Conservation (phyloP, 2,113 vertebrate species). For the Echinops telfairi region DNA sequence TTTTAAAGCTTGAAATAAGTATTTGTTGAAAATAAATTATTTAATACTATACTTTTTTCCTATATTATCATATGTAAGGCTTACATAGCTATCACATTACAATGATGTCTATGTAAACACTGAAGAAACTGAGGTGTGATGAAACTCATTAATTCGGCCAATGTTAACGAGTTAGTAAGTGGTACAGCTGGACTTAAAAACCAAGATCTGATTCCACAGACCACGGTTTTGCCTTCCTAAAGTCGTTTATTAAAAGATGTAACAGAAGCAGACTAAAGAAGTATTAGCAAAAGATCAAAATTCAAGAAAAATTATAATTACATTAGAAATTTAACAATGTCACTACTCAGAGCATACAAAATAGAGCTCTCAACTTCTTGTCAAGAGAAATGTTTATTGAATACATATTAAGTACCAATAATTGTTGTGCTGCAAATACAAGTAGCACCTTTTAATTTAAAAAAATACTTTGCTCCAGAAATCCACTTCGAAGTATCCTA, state of each 20-base stretch:
- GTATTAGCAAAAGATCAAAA: too few relatives aligned
- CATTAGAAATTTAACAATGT: too few relatives aligned
- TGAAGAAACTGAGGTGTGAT: conserved; percentile 31
- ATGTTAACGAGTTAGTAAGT: conserved; percentile 54
- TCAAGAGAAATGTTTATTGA: too few relatives aligned
- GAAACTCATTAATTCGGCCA: conserved; percentile 51
- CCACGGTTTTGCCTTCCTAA: conserved; percentile 28
- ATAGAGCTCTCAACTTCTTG: too few relatives aligned
- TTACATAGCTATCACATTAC: too few relatives aligned
- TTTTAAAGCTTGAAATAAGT: conserved; percentile 36
- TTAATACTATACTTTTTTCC: background rate
- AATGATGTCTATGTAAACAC: background rate
- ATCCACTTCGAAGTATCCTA: conserved; percentile 29
- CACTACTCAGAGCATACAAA: too few relatives aligned
- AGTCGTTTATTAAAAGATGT: background rate
- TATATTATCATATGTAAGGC: too few relatives aligned
- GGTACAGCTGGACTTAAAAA: conserved; percentile 35
- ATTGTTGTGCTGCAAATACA: background rate
- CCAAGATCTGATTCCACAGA: conserved; percentile 31
- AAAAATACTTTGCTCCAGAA: background rate
- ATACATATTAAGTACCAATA: conserved; percentile 9
- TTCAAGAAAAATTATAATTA: too few relatives aligned
- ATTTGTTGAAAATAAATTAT: conserved; percentile 31
- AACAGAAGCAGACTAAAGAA: too few relatives aligned
- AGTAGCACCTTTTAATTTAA: too few relatives aligned